Conservation (phyloP, 2,113 vertebrate species). For the Ia io region DNA sequence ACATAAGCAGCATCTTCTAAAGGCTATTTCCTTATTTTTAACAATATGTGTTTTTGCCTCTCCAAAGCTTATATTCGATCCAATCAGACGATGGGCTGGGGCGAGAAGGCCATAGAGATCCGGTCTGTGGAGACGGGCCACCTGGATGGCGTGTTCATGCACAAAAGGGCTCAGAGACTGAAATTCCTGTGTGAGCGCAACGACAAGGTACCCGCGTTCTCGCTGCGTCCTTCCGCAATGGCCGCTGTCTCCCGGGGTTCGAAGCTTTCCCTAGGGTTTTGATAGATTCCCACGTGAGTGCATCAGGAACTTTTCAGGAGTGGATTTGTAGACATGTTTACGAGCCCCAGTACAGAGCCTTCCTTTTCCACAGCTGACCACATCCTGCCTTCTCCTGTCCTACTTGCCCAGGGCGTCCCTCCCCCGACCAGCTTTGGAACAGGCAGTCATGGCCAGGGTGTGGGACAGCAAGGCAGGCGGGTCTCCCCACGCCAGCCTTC, state of each 20-base stretch:
- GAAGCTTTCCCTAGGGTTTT: background rate
- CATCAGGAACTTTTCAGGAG: background rate
- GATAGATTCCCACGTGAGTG: background rate
- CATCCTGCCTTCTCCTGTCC: background rate
- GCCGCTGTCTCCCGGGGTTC: background rate
- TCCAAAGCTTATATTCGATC: constrained; percentile 95
- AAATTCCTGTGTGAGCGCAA: constrained; percentile 99
- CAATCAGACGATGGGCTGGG: constrained; percentile 99
- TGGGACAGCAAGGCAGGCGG: background rate
- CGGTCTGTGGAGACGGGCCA: constrained; percentile 98
- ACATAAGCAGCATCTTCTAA: background rate
- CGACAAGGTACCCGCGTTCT: constrained; percentile 89
- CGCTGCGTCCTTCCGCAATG: background rate
- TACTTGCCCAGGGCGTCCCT: background rate
- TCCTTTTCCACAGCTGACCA: background rate
- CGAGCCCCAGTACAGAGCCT: background rate
- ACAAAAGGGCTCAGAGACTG: constrained; percentile 98
- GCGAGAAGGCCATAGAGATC: constrained; percentile 99
- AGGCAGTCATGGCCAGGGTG: background rate
- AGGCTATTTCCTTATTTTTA: background rate
- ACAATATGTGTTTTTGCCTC: constrained; percentile 16
- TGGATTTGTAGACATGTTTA: background rate
- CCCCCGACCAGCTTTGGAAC: background rate
- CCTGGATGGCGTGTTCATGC: constrained; percentile 99
- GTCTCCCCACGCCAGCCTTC: background rate